Evolutionary conservation across 2,888 invertebrate species (phyloP).

Genomic region (Erebia ligea): DNA sequence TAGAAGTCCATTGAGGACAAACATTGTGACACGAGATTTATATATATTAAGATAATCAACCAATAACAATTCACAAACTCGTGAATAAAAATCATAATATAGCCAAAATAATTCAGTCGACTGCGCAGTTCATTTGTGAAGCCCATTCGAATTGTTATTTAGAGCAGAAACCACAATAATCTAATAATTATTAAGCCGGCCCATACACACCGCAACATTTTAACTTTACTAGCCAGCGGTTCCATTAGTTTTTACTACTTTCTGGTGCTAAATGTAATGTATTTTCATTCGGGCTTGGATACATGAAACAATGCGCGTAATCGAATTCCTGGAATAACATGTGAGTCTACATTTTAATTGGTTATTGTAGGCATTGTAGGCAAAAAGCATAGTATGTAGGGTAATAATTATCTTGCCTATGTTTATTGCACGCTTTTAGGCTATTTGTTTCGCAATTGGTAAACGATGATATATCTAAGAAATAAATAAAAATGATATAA

Average conservation of each 20-base stretch:
- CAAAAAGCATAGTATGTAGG: neutral
- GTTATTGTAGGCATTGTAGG: slow-evolving; percentile 6
- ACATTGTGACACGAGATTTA: no score
- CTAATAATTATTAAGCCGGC: slow-evolving; percentile 50
- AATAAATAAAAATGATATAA: no score
- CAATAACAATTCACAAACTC: slow-evolving; percentile 12
- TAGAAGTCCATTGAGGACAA: no score
- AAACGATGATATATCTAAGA: no score
- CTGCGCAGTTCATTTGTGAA: slow-evolving; percentile 41
- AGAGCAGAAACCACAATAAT: slow-evolving; percentile 48
- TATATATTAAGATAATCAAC: no score
- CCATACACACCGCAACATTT: slow-evolving; percentile 43
- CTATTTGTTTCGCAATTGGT: neutral
- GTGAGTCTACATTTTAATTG: slow-evolving; percentile 31
- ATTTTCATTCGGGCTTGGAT: slow-evolving; percentile 19
- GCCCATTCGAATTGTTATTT: slow-evolving; percentile 47
- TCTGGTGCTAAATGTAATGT: slow-evolving; percentile 33
- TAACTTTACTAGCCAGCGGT: slow-evolving; percentile 39
- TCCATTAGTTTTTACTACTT: slow-evolving; percentile 37
- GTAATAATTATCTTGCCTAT: neutral
- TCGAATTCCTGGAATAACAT: slow-evolving; percentile 38
- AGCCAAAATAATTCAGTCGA: slow-evolving; percentile 20
- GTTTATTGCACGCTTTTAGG: neutral
- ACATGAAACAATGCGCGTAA: slow-evolving; percentile 21
- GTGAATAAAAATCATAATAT: slow-evolving; percentile 17